Conservation (phyloP, 1,140 invertebrate species). For the Aphelenchoides besseyi region DNA sequence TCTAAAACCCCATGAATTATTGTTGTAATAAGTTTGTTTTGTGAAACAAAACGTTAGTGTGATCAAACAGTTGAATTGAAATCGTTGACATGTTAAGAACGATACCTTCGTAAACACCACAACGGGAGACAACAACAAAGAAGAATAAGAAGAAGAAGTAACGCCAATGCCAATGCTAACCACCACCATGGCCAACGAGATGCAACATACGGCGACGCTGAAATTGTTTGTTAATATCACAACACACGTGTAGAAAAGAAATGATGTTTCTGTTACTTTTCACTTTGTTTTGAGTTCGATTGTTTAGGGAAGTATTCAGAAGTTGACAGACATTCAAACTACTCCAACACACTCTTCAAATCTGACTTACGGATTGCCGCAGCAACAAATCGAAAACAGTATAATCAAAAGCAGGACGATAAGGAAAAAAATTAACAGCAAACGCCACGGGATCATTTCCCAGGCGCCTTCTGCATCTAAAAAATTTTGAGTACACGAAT, state of each 20-base stretch:
- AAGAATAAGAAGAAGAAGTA: constrained; percentile 56
- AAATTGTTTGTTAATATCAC: constrained; percentile 35
- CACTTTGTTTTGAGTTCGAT: neutral
- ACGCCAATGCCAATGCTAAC: constrained; percentile 55
- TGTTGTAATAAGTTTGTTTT: neutral
- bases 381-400: constrained; percentile 14
- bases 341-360: constrained; percentile 6
- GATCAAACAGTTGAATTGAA: neutral
- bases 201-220: constrained; percentile 51
- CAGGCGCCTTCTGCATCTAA: constrained; percentile 18
- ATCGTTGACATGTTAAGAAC: neutral
- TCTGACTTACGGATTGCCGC: constrained; percentile 17
- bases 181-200: constrained; percentile 63
- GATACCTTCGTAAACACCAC: constrained; percentile 57
- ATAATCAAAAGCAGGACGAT: neutral
- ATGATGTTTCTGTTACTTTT: neutral
- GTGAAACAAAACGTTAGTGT: neutral
- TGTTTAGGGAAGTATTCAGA: neutral
- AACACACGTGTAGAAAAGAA: neutral
- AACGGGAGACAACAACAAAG: constrained; percentile 58
- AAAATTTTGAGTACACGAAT: neutral
- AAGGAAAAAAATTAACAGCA: neutral
- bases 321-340: neutral
- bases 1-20: constrained; percentile 17
- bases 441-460: constrained; percentile 11